These are phyloP conservation scores for Porites lobata DNA, from an alignment of 92 coral and sea anemone species.

Conservation along the genomic window DNA sequence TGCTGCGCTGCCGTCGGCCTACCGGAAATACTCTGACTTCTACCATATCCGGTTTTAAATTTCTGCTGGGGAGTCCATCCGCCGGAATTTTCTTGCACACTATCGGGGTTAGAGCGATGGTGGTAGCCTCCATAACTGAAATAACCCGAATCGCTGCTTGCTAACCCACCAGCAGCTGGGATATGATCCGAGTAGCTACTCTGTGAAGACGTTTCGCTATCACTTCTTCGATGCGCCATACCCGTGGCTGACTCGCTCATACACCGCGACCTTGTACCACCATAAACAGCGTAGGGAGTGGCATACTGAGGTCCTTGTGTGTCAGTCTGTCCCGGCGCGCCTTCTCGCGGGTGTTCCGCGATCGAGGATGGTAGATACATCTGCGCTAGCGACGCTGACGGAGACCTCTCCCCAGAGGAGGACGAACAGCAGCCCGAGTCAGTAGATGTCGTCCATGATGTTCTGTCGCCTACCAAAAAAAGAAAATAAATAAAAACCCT, in stretches of 20 bases:
- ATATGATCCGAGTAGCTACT: slow-evolving; percentile 86
- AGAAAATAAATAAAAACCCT: not conserved
- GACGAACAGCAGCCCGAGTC: slow-evolving; percentile 95
- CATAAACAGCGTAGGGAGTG: slow-evolving; percentile 77
- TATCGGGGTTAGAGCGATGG: slow-evolving; percentile 77
- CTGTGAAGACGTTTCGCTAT: slow-evolving; percentile 87
- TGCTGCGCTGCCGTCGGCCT: slow-evolving; percentile 89
- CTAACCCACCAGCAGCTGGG: slow-evolving; percentile 64
- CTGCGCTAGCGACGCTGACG: slow-evolving; percentile 89
- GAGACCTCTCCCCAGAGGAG: slow-evolving; percentile 90
- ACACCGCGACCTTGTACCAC: slow-evolving; percentile 76
- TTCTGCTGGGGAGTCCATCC: slow-evolving; percentile 73
- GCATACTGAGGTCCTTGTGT: slow-evolving; percentile 81
- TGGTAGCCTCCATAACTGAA: slow-evolving; percentile 79
- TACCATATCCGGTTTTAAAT: slow-evolving; percentile 58
- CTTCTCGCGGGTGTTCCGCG: slow-evolving; percentile 61
- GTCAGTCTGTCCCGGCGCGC: not conserved
- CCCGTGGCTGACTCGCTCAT: slow-evolving; percentile 82
- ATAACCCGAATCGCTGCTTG: slow-evolving; percentile 90
- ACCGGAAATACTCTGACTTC: slow-evolving; percentile 94
- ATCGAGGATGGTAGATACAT: slow-evolving; percentile 81
- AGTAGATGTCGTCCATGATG: slow-evolving; percentile 91
- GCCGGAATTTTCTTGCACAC: slow-evolving; percentile 78
- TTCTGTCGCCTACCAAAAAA: slow-evolving; percentile 66
- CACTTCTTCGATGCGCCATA: slow-evolving; percentile 76